phyloP scores from a whole-genome alignment of 2,888 invertebrate genomes.

The Cryptosula pallasiana region DNA sequence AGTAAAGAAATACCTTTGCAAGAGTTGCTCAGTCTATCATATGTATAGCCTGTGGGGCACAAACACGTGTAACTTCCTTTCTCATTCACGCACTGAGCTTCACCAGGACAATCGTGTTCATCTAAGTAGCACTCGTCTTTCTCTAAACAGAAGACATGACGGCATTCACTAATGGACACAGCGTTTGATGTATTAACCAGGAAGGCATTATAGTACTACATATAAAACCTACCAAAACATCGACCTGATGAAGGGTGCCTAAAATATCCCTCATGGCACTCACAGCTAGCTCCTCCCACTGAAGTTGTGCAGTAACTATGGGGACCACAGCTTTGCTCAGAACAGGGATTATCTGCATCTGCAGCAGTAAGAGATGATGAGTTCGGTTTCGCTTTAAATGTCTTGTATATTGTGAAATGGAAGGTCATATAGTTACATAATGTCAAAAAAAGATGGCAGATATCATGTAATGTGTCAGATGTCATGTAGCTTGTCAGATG shows the following conservation, averaged over 20 bases:
- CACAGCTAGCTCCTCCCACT: not conserved
- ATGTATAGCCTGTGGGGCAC: not conserved
- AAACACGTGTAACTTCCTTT: conserved; percentile 14
- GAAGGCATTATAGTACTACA: not conserved
- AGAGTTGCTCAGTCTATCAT: not conserved
- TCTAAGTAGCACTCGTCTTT: not conserved
- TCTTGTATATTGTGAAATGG: too few species aligned
- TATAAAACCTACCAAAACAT: conserved; percentile 3
- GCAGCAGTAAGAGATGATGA: too few species aligned
- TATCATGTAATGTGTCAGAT: too few species aligned
- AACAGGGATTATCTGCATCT: conserved; percentile 8
- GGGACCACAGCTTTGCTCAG: not conserved
- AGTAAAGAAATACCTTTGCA: not conserved
- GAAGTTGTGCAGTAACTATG: not conserved
- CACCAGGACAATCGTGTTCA: not conserved
- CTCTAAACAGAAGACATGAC: too few species aligned
- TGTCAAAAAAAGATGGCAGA: too few species aligned
- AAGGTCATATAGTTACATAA: too few species aligned
- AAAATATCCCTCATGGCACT: not conserved
- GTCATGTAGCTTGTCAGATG: too few species aligned
- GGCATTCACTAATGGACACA: not conserved
- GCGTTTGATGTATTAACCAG: not conserved
- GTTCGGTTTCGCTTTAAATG: too few species aligned
- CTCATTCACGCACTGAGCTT: not conserved
- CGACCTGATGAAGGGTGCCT: not conserved